phyloP scores from a whole-genome alignment of 2,113 vertebrate species.

The Phrynocephalus versicolor region DNA sequence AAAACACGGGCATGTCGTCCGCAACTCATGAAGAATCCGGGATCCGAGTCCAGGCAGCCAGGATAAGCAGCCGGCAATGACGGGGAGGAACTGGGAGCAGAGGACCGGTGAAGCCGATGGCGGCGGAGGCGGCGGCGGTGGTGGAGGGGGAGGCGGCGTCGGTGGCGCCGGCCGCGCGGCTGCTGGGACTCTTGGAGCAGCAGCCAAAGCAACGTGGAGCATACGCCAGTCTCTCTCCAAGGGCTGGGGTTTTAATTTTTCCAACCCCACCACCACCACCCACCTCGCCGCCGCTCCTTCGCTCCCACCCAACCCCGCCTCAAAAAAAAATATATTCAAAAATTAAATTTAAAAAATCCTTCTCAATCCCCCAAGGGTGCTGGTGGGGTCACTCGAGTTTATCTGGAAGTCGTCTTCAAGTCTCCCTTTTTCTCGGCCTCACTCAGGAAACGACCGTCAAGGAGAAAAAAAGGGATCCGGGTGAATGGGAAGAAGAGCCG shows the following conservation, averaged over 20 bases:
- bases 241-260: too few species aligned
- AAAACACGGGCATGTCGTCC: slow-evolving; percentile 95
- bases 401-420: too few species aligned
- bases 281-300: not conserved
- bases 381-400: too few species aligned
- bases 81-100: slow-evolving; percentile 60
- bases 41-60: slow-evolving; percentile 85
- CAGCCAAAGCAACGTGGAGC: slow-evolving; percentile 83
- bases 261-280: too few species aligned
- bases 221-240: slow-evolving; percentile 86
- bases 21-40: slow-evolving; percentile 97
- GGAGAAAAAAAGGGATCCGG: slow-evolving; percentile 33
- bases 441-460: not conserved
- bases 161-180: too few species aligned
- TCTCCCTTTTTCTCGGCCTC: too few species aligned
- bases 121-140: not conserved
- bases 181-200: slow-evolving; percentile 68
- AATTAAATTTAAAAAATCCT: not conserved
- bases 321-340: too few species aligned
- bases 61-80: slow-evolving; percentile 71
- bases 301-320: not conserved
- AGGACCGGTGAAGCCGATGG: slow-evolving; percentile 6
- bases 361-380: too few species aligned
- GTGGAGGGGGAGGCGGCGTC: not conserved
- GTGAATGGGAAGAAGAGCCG: not conserved